Evolutionary conservation across 2,888 invertebrate species (phyloP).

Genomic region (Deilephila porcellus): DNA sequence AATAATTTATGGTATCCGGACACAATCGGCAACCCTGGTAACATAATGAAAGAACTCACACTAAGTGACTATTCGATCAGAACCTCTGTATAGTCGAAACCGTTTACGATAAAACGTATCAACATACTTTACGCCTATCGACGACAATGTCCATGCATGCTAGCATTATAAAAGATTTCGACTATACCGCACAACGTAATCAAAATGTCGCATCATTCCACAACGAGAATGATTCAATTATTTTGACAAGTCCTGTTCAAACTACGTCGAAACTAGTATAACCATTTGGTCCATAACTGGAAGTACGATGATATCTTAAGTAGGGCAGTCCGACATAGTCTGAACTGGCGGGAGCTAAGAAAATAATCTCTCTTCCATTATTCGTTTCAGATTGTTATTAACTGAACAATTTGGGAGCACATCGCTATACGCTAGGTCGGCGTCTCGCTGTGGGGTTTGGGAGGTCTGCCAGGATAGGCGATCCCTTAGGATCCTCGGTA

Average conservation of each 20-base stretch:
- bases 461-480: background rate
- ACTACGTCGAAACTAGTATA: constrained; percentile 23
- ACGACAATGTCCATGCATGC: background rate
- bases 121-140: background rate
- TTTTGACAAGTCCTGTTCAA: constrained; percentile 22
- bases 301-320: constrained; percentile 22
- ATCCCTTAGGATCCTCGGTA: constrained; percentile 28
- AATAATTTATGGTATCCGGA: background rate
- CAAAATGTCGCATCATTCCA: constrained; percentile 10
- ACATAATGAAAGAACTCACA: constrained; percentile 7
- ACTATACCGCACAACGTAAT: background rate
- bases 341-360: constrained; percentile 15
- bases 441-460: background rate
- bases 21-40: constrained; percentile 21
- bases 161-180: background rate
- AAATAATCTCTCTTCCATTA: constrained; percentile 13
- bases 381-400: constrained; percentile 20
- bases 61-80: background rate
- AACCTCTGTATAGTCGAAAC: background rate
- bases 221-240: constrained; percentile 1
- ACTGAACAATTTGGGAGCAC: constrained; percentile 63
- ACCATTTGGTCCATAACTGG: constrained; percentile 25
- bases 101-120: background rate
- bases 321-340: constrained; percentile 19
- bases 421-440: constrained; percentile 65